Base-by-base conservation (phyloP, 1,140 invertebrate species). In the Lordiphosa stackelbergi region DNA sequence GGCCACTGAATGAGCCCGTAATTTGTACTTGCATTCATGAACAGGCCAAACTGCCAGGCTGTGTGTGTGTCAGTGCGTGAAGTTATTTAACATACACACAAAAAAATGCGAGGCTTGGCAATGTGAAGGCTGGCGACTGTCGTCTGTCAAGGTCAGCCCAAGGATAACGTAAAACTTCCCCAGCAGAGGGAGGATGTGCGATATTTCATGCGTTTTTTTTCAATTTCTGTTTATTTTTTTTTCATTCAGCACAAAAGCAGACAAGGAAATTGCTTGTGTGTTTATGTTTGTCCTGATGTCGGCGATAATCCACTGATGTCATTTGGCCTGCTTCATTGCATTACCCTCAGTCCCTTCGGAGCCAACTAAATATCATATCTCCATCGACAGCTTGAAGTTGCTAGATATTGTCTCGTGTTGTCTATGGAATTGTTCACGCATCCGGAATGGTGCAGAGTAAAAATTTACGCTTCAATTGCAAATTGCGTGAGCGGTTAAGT, bases 231-330 rank as follows among this genome's bases (percentile, higher is more conserved):
- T 47, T 49, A 16, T 12, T 46, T 31, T 47, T 48, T 48, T 56
- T 70, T 72, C 75, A 69, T 83, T 73, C 69, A 83, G 60, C 38
- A 19, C 24, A 46, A 11, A 35, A 58, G 41, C 38, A 56, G 72
- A 36, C 57, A 42, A 63, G 68, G 54, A 81, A 83, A 81, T 81
- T 64, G 68, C 69, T 53, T 68, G 65, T 72, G 68, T 81, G 68
- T 81, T 73, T 64, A 74, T 83, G 68, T 73, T 66, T 69, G 54
- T 59, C 58, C 69, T 47, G 71, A 74, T 79, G 77, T 56, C 64
- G 55, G 73, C 78, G 77, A 83, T 83, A 83, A 83, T 83, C 77
- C 77, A 83, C 78, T 83, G 77, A 83, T 83, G 72, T 83, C 77
- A 83, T 83, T 83, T 83, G 69, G 53, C 64, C 74, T 61, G 54